A percentile compares a stretch with the other conserved stretches of the same genome.
Conservation (phyloP, 2,888 invertebrate species). For the Ecliptopera silaceata region DNA sequence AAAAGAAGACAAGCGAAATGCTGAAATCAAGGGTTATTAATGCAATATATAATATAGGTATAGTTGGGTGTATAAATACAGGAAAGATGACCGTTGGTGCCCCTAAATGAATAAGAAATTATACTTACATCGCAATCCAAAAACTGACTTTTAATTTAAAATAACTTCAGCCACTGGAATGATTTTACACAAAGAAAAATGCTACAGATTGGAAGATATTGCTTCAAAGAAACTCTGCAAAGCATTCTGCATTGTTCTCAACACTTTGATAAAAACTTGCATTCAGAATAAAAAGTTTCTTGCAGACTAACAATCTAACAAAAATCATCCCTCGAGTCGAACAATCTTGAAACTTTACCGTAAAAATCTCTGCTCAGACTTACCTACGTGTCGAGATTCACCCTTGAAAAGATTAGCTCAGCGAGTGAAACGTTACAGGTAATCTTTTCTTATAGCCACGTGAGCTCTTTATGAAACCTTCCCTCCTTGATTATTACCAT, state of each 20-base stretch:
- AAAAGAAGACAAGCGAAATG: too few species aligned
- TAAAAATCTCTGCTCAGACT: constrained; percentile 27
- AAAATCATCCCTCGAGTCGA: constrained; percentile 4
- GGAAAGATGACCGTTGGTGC: too few species aligned
- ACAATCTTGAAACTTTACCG: constrained; percentile 15
- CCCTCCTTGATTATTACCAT: constrained; percentile 23
- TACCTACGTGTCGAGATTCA: constrained; percentile 24
- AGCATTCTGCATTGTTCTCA: constrained; percentile 13
- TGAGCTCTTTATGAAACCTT: constrained; percentile 28
- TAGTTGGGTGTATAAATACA: too few species aligned
- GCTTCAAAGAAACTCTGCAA: constrained; percentile 16
- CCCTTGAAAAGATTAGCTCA: constrained; percentile 27
- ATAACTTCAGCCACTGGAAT: neutral
- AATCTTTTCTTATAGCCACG: constrained; percentile 34
- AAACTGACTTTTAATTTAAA: constrained; percentile 1
- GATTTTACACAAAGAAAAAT: constrained; percentile 4
- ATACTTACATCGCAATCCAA: neutral
- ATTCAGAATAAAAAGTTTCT: constrained; percentile 10
- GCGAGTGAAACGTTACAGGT: constrained; percentile 28
- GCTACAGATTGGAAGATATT: constrained; percentile 15
- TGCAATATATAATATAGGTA: too few species aligned
- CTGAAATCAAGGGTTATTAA: too few species aligned
- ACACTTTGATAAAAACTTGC: constrained; percentile 11
- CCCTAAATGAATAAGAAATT: neutral
- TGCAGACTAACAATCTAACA: constrained; percentile 5